Evolutionary conservation across 1,140 invertebrate genomes (phyloP), one percentile per base, ranked within the genome.

Genomic region (Drosophila kanapiae): DNA sequence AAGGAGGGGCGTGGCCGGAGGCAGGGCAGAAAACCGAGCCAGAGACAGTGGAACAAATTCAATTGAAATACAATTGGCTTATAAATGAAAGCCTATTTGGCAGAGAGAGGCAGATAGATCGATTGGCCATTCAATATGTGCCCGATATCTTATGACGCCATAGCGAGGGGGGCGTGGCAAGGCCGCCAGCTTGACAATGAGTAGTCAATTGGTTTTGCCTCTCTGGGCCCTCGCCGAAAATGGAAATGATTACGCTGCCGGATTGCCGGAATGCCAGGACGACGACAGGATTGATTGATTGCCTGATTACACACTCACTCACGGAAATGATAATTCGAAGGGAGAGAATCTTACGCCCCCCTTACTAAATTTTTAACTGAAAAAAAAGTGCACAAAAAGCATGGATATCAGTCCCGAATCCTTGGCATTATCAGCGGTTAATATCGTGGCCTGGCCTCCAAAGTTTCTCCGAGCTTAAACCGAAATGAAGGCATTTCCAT

Each of bases 21-120:
- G 49, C 33, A 37, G 31, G 18, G 10, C 9, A 16, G 0, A 56
- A 38, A 56, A 56, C 54, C 42, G 29, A 14, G n/a, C 18, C 42
- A 75, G 70, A 70, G 69, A 64, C 69, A 85, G 51, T 75, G 78
- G 57, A 53, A 74, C 54, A 87, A 82, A 80, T 79, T 86, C 83
- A 87, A 87, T 87, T 87, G 80, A 87, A 80, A 87, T 80, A 87
- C 79, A 87, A 87, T 87, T 87, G 83, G 83, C 80, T 80, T 87
- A 74, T 80, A 80, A 82, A 83, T 75, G 83, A 87, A 87, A 80
- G 83, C 83, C 83, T 80, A 77, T 87, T 80, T 77, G 60, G 67
- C 53, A 67, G 69, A 40, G 58, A 51, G 42, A 31, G 33, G 13
- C 27, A 33, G 23, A 64, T 7, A 40, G 72, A 58, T 54, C 31